A percentile compares a stretch with the other conserved stretches of the same genome.
Evolutionary conservation across 2,113 vertebrate species (phyloP).

Genomic region (Cochlearius cochlearius): DNA sequence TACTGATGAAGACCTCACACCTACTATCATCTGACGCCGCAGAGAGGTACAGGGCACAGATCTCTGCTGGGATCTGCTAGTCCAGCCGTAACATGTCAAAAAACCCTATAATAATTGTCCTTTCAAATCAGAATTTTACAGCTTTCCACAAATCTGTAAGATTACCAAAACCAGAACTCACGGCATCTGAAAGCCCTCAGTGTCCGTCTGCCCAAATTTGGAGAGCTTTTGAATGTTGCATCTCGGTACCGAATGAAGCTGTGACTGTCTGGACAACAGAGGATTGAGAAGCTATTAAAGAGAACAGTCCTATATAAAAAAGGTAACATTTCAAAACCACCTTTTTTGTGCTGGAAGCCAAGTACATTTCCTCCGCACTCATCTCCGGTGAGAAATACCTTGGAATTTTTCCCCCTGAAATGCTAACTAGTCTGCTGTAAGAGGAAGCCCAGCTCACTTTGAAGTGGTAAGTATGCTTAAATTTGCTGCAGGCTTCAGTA

Average conservation of each 20-base stretch:
- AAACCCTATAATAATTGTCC: neutral
- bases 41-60: neutral
- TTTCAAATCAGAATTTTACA: neutral
- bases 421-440: neutral
- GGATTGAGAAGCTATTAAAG: neutral
- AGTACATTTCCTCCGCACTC: neutral
- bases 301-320: neutral
- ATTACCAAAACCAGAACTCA: neutral
- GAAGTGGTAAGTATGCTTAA: conserved; percentile 41
- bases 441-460: conserved; percentile 16
- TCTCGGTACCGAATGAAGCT: neutral
- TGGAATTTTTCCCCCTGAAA: neutral
- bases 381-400: neutral
- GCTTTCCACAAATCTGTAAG: neutral
- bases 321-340: neutral
- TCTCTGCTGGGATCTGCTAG: neutral
- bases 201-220: neutral
- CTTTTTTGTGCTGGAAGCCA: conserved; percentile 15
- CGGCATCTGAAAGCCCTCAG: neutral
- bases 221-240: neutral
- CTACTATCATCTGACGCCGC: neutral
- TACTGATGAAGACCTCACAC: neutral
- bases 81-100: neutral
- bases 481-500: conserved; percentile 17
- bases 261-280: neutral